Evolutionary conservation across 2,113 vertebrate genomes (phyloP), one percentile per base, ranked within the genome.

Genomic region (Eleginops maclovinus): DNA sequence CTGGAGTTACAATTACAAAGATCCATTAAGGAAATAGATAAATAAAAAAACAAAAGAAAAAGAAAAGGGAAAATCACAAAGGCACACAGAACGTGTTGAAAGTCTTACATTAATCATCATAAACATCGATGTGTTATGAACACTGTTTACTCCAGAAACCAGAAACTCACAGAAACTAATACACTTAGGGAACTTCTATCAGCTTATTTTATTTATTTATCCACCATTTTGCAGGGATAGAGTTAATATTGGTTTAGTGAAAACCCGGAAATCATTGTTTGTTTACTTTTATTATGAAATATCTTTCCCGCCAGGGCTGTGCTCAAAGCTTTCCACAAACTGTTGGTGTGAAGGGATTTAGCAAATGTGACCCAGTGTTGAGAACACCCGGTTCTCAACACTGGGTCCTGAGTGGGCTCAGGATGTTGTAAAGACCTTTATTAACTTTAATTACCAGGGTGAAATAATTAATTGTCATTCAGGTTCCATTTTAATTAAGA

Each of bases 321-420:
- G 8, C 54, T 64, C n/a, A 50, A 65, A n/a, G 58, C 21, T 51
- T 21, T 54, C 24, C 17, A 13, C 7, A 19, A 43, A 71, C 28
- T 47, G 40, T 28, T 43, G 4, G 36, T 75, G 51, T 70, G 60
- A 2, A 12, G 69, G 51, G 72, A 44, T 54, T 84, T 69, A 6
- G 58, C 47, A 80, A 80, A 77, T 77, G 64, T 86, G 72, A 63
- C 76, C 68, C 49, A 26, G 41, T 75, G 47, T 41, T 61, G 15
- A 43, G 50, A 85, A 70, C 68, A 26, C 21, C 21, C 55, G 28
- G 47, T n/a, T n/a, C n/a, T n/a, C n/a, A n/a, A n/a, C n/a, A n/a
- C n/a, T n/a, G n/a, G n/a, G n/a, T n/a, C 0, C 44, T 75, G n/a
- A n/a, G n/a, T n/a, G n/a, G n/a, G 72, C 19, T 31, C 31, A 14